Conservation (phyloP, 2,888 invertebrate genomes). For the Stenodera caucasica region DNA sequence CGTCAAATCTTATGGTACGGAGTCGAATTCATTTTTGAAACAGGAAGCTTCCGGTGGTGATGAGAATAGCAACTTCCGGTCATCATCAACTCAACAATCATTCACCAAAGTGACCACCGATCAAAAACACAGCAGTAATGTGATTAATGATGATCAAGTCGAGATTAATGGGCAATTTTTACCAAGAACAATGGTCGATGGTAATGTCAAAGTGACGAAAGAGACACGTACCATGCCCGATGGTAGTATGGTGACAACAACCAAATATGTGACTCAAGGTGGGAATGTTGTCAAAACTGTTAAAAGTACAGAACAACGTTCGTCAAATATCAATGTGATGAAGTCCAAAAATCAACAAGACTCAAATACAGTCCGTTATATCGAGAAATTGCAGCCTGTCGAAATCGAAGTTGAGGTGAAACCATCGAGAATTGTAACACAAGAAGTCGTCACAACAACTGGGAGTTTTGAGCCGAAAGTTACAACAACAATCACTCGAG, state of each 20-base stretch:
- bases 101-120: constrained; percentile 50
- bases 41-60: constrained; percentile 60
- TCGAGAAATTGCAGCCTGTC: neutral
- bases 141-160: constrained; percentile 48
- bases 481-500: constrained; percentile 3
- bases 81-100: constrained; percentile 49
- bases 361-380: neutral
- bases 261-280: constrained; percentile 63
- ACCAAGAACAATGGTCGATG: neutral
- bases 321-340: neutral
- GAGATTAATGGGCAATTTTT: neutral
- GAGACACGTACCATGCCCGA: constrained; percentile 69
- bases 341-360: constrained; percentile 1
- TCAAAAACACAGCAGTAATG: constrained; percentile 38
- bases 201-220: constrained; percentile 61
- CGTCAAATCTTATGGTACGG: constrained; percentile 56
- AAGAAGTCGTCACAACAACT: neutral
- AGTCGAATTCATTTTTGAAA: constrained; percentile 56
- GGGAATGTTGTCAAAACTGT: constrained; percentile 30
- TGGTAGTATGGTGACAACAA: constrained; percentile 70
- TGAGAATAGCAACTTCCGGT: constrained; percentile 55
- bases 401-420: neutral
- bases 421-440: neutral
- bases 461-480: constrained; percentile 1
- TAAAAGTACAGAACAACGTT: neutral